A percentile compares a stretch with the other conserved stretches of the same genome.
These are phyloP conservation scores for Grammomys dolichurus DNA, from an alignment of 2,113 vertebrate genomes.

Conservation along the genomic window DNA sequence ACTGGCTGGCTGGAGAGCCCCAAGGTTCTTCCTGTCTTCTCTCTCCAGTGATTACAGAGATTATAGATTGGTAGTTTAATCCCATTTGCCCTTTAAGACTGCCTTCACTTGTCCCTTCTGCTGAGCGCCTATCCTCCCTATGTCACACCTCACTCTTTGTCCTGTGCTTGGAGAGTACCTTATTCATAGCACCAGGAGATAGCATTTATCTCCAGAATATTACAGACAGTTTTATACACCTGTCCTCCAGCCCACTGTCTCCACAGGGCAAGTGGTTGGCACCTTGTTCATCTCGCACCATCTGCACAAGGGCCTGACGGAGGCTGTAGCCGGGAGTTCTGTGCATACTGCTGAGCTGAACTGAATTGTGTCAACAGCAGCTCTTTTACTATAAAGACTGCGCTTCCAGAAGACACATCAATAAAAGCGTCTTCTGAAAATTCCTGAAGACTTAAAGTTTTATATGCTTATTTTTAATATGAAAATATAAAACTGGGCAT, in stretches of 20 bases:
- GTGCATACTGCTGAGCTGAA: background rate
- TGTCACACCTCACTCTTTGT: rapidly evolving
- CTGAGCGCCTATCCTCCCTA: background rate
- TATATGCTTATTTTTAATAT: conserved; percentile 46
- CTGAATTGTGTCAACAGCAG: background rate
- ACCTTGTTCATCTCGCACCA: background rate
- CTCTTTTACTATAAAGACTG: background rate
- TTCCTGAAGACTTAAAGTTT: conserved; percentile 8
- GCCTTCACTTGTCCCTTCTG: background rate
- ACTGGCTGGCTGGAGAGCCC: background rate
- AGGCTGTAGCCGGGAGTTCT: background rate
- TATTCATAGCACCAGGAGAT: background rate
- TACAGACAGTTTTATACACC: rapidly evolving
- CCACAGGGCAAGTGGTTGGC: background rate
- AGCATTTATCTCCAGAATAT: background rate
- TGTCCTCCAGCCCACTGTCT: background rate
- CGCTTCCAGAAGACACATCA: background rate
- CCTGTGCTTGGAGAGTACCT: background rate
- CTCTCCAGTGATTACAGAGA: no score
- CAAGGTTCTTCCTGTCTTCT: no score
- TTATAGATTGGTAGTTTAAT: background rate
- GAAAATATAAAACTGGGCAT: background rate
- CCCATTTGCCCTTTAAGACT: background rate
- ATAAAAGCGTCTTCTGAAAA: conserved; percentile 40
- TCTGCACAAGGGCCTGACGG: background rate